Evolutionary conservation across 2,113 vertebrate genomes (phyloP).

Genomic region (Rynchops niger): DNA sequence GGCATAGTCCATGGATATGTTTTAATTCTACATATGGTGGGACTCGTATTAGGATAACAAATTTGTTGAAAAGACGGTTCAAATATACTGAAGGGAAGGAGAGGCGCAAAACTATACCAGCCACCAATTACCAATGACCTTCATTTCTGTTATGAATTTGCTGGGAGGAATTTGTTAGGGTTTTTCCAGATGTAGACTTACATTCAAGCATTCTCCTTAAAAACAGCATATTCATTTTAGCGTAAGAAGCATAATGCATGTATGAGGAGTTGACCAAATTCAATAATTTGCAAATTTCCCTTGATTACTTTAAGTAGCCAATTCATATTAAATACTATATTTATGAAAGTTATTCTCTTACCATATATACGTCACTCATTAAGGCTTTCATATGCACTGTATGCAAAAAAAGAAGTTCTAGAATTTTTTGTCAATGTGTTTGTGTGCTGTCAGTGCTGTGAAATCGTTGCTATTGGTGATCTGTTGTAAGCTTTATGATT

Average conservation of each 20-base stretch:
- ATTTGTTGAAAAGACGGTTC: neutral
- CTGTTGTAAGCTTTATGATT: constrained; percentile 54
- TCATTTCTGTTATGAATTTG: neutral
- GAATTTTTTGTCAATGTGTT: constrained; percentile 29
- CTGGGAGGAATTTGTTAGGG: neutral
- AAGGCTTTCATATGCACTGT: constrained; percentile 66
- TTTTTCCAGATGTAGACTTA: neutral
- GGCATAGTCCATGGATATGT: neutral
- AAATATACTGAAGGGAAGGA: neutral
- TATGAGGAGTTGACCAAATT: neutral
- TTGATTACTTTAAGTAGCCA: neutral
- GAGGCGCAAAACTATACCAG: neutral
- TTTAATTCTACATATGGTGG: neutral
- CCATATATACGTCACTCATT: neutral
- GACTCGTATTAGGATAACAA: neutral
- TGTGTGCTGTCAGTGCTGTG: constrained; percentile 64
- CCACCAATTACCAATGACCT: neutral
- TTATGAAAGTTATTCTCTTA: neutral
- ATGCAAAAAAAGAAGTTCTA: constrained; percentile 7
- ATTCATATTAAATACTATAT: neutral
- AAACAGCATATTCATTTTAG: neutral
- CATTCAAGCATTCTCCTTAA: neutral
- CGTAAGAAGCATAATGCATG: neutral
- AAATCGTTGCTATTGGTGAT: constrained; percentile 49
- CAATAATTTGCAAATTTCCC: neutral